These are phyloP conservation scores for Paramacrobiotus metropolitanus DNA, from an alignment of 1,140 invertebrate genomes.

Conservation along the genomic window DNA sequence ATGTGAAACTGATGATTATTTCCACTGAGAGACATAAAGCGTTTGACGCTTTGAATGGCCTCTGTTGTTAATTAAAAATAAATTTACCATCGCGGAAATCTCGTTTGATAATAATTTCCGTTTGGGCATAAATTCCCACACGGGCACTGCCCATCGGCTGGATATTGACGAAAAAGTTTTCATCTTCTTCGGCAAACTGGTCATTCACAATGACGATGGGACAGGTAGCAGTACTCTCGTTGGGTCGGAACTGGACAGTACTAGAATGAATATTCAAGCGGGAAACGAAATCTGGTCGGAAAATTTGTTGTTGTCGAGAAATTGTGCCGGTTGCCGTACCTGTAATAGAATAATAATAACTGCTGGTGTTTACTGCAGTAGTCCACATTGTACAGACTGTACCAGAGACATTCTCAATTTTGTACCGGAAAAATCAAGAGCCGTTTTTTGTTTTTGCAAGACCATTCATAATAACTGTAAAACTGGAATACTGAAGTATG, in stretches of 20 bases:
- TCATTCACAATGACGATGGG: constrained; percentile 2
- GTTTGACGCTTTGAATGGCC: too few species aligned
- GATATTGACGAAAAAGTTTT: background rate
- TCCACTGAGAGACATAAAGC: too few species aligned
- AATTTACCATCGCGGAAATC: background rate
- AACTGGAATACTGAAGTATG: too few species aligned
- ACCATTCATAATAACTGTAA: too few species aligned
- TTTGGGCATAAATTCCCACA: background rate
- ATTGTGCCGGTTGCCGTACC: background rate
- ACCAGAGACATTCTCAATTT: too few species aligned
- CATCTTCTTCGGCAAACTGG: background rate
- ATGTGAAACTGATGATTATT: too few species aligned
- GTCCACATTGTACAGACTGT: too few species aligned
- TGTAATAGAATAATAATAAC: too few species aligned
- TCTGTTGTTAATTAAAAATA: background rate
- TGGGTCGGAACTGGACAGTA: background rate
- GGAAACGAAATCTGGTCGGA: background rate
- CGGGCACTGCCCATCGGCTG: background rate
- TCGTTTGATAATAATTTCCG: background rate
- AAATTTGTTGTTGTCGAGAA: background rate
- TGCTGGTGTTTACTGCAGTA: too few species aligned
- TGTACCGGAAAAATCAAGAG: too few species aligned
- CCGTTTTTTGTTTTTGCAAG: too few species aligned
- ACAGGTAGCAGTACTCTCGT: background rate
- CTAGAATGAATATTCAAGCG: background rate